These are phyloP conservation scores for Crocallis elinguaria DNA, from an alignment of 2,888 invertebrate species.

Conservation along the genomic window DNA sequence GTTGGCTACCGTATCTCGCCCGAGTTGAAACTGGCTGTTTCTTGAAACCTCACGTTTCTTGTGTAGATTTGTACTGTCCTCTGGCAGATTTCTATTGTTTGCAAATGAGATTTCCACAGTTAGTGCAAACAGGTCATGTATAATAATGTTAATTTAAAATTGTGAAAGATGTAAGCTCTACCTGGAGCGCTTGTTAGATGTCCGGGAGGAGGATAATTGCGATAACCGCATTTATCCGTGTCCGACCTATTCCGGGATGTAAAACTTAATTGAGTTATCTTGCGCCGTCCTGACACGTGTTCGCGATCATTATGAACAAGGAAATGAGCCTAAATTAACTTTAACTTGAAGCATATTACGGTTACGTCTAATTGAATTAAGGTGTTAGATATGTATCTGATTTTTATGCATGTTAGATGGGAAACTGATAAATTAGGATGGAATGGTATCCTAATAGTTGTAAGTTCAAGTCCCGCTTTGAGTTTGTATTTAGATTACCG, in stretches of 20 bases:
- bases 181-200: constrained; percentile 60
- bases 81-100: constrained; percentile 25
- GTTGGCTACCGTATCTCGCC: constrained; percentile 34
- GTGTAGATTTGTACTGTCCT: constrained; percentile 25
- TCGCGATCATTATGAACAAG: too few relatives aligned
- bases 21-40: constrained; percentile 7
- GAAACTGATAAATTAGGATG: not conserved
- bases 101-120: not conserved
- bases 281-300: constrained; percentile 22
- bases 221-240: constrained; percentile 73
- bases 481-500: not conserved
- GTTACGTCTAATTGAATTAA: too few relatives aligned
- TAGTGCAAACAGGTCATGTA: constrained; percentile 7
- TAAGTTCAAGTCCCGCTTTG: too few relatives aligned
- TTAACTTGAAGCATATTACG: too few relatives aligned
- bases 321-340: too few relatives aligned
- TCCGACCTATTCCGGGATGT: constrained; percentile 67
- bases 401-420: too few relatives aligned
- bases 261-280: constrained; percentile 76
- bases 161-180: constrained; percentile 45
- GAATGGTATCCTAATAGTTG: too few relatives aligned
- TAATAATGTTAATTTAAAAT: constrained; percentile 22
- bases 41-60: constrained; percentile 19
- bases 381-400: too few relatives aligned
- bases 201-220: constrained; percentile 71